Conservation (phyloP, 2,888 invertebrate genomes). For the Xanthia togata region DNA sequence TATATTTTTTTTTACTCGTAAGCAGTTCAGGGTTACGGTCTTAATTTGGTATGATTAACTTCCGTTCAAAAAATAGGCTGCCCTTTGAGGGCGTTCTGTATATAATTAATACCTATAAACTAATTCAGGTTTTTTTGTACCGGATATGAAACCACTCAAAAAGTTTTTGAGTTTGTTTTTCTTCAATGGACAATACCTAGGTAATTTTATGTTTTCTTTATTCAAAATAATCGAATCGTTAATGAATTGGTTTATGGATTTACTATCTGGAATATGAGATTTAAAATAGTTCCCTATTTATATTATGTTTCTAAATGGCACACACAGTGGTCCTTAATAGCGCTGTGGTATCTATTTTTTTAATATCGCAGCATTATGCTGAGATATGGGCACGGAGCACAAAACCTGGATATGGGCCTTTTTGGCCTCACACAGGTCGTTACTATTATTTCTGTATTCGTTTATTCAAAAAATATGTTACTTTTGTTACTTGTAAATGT, state of each 20-base stretch:
- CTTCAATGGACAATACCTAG: not conserved
- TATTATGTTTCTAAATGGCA: too few relatives aligned
- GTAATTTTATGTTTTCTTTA: not conserved
- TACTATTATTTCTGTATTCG: too few relatives aligned
- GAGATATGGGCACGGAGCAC: too few relatives aligned
- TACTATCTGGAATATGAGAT: not conserved
- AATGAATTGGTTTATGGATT: not conserved
- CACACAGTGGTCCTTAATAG: too few relatives aligned
- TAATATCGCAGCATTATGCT: too few relatives aligned
- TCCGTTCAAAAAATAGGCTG: not conserved
- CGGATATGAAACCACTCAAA: not conserved
- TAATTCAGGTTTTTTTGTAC: not conserved
- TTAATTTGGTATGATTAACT: not conserved
- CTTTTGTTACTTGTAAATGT: too few relatives aligned
- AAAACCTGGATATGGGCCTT: too few relatives aligned
- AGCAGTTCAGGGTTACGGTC: slow-evolving; percentile 13
- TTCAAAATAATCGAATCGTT: not conserved
- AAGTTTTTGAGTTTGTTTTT: not conserved
- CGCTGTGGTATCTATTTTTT: too few relatives aligned
- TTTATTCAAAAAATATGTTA: too few relatives aligned
- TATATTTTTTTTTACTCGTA: not conserved
- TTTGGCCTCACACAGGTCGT: too few relatives aligned
- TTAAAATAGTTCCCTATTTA: not conserved
- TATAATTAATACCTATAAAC: not conserved
- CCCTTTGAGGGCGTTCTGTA: not conserved